Evolutionary conservation across 2,113 vertebrate species (phyloP), one percentile per base, ranked within the genome.

Genomic region (Colinus virginianus): DNA sequence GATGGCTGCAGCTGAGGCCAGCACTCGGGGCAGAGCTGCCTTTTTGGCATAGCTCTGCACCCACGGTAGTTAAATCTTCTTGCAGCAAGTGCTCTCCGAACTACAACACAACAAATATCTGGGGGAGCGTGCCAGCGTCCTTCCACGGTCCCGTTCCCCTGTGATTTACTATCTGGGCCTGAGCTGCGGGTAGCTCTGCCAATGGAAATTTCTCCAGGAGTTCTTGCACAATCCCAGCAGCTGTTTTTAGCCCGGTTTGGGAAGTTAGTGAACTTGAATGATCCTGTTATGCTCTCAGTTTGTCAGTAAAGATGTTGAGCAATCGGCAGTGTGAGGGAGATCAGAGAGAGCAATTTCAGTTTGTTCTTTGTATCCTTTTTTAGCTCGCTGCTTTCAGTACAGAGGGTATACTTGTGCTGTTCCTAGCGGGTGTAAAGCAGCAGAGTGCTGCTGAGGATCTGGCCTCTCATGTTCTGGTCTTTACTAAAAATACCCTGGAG

Each of bases 201-300:
- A 92, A 15, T 97, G 97, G 97, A 98, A 97, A 97, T 92, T 97
- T 97, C 95, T 96, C 94, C 90, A 95, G 92, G 89, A 97, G 93
- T 21, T 95, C 90, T 98, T 98, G 93, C 95, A 95, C 94, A 98
- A 98, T 94, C 96, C 58, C 70, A 90, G 96, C 97, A 97, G 98
- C 97, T 98, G 97, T 97, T 97, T 97, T 97, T 97, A 97, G 97
- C 96, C 32, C 48, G 61, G 93, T 97, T 97, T 98, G 97, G 97
- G 97, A 97, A 98, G 97, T 97, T 82, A 97, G 95, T 97, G 97
- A 98, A 97, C 98, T 98, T 92, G 93, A 94, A 94, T 97, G 97
- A 98, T 98, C 97, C 95, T 97, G 93, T 94, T 92, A 90, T 56
- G 17, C 82, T 96, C 28, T 17, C 14, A 22, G 90, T 78, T 86